Base-by-base conservation (phyloP, 1,140 invertebrate genomes). In the Gonatopus flavifemur region DNA sequence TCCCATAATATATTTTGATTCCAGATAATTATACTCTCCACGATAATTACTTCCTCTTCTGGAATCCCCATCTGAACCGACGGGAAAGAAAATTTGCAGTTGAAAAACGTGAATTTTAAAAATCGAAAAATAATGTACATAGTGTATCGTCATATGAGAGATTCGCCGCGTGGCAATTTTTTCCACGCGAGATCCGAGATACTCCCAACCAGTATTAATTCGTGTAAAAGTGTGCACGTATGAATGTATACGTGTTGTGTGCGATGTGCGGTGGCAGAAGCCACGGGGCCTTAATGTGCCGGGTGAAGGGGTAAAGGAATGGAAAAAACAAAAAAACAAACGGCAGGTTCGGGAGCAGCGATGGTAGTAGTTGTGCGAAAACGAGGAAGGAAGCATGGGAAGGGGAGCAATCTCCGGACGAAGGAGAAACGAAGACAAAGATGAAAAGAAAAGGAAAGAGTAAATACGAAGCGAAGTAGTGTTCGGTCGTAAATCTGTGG, bases 401-500 rank as follows among this genome's bases (percentile, higher is more conserved):
- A 18, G 30, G 42, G 16, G 16, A 7, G 28, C 8, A 16, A 9
- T 4, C 38, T 3, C 4, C 5, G 37, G 21, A 13, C 15, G 19
- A 49, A 10, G 24, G 42, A n/a, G 30, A 53, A 18, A 36, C 25
- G 37, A 52, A 37, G 40, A 39, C 45, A 49, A 50, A 38, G 40
- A 59, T 31, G 49, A 41, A 30, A 45, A 36, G 48, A 62, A 68
- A 65, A 64, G 52, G 46, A 59, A 59, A 55, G 49, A 52, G 50
- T 51, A 66, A 61, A 66, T 56, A 59, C 59, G 46, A 60, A 55
- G 44, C 43, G 33, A 55, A 64, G 49, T 55, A 59, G 59, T 55
- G 59, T 54, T 60, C 39, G 70, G 48, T 75, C 70, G 70, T 75
- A 75, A 75, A 75, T 74, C 71, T 73, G 69, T 57, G 63, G 57